These are phyloP conservation scores for Lasius platythorax DNA, from an alignment of 2,888 invertebrate genomes.

Conservation along the genomic window DNA sequence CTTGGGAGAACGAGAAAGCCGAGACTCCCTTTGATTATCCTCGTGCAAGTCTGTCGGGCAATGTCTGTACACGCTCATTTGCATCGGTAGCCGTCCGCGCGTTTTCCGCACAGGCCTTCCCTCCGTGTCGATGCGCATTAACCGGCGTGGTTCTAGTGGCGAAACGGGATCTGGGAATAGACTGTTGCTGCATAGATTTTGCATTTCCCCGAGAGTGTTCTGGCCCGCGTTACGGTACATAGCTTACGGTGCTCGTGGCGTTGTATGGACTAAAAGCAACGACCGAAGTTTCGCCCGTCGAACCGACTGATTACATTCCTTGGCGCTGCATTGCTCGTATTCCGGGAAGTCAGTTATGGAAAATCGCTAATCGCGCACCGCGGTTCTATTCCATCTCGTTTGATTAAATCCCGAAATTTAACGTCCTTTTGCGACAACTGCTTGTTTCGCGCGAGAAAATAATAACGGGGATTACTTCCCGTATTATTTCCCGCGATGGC, in stretches of 20 bases:
- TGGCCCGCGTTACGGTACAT: neutral
- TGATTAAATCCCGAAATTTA: conserved; percentile 25
- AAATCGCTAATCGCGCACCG: conserved; percentile 53
- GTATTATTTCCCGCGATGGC: conserved; percentile 25
- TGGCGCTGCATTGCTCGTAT: neutral
- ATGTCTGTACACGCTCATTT: conserved; percentile 55
- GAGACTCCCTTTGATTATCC: conserved; percentile 1
- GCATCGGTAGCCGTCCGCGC: conserved; percentile 65
- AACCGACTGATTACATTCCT: conserved; percentile 51
- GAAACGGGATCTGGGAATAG: conserved; percentile 63
- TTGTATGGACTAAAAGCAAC: conserved; percentile 15
- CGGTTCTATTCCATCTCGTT: conserved; percentile 15
- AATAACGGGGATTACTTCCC: neutral
- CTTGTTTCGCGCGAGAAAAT: conserved; percentile 35
- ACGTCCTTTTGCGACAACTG: neutral
- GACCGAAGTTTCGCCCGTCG: conserved; percentile 39
- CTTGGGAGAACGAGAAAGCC: conserved; percentile 22
- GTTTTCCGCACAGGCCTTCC: conserved; percentile 66
- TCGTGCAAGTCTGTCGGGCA: conserved; percentile 11
- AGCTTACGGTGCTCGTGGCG: neutral
- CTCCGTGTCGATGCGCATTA: conserved; percentile 68
- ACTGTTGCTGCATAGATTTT: conserved; percentile 77
- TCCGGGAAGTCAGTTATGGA: conserved; percentile 69
- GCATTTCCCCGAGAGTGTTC: conserved; percentile 72
- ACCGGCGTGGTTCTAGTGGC: conserved; percentile 27